Base-by-base conservation (phyloP, 2,797 vertebrate genomes). In the Falco novaeseelandiae region DNA sequence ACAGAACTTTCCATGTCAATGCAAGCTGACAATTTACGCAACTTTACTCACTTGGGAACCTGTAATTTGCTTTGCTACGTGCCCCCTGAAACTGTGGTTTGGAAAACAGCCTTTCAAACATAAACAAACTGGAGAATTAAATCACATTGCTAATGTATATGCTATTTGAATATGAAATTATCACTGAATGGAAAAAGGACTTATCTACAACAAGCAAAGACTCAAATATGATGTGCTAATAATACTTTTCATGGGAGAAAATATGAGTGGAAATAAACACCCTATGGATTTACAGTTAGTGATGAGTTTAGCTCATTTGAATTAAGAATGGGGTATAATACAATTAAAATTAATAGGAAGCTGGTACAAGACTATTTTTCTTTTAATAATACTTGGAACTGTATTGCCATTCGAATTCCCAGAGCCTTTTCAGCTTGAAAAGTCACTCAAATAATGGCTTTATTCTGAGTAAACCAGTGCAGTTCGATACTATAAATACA, bases 281-380 rank as follows among this genome's bases (percentile, higher is more conserved):
- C 70, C 42, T 90, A 84, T 91, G 85, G 87, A 89, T 87, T 96
- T 92, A 86, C 78, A 93, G 78, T 26, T 36, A 92, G 71, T 42
- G 89, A 93, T 89, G 93, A 90, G 36, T 79, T 93, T 91, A 85
- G 48, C 61, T 93, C 78, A 90, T 89, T 78, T 89, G 77, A 94
- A 93, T 82, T 66, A 96, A 89, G 62, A 81, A 92, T 83, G 63
- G 73, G 66, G 62, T 90, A 20, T 38, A 88, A 52, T 70, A 67
- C 87, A 95, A 81, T 91, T 88, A 95, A 92, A 96, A 96, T 96
- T 92, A 95, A 82, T 63, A 92, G 25, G 54, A 92, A 93, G 59
- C 18, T 88, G 25, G 80, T 74, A 48, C 9, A 85, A 69, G 87
- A 89, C 44, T 95, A 38, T 74, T 92, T 94, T 87, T 83, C 76